phyloP scores from a whole-genome alignment of 1,140 invertebrate genomes.

The Anoplolepis gracilipes region DNA sequence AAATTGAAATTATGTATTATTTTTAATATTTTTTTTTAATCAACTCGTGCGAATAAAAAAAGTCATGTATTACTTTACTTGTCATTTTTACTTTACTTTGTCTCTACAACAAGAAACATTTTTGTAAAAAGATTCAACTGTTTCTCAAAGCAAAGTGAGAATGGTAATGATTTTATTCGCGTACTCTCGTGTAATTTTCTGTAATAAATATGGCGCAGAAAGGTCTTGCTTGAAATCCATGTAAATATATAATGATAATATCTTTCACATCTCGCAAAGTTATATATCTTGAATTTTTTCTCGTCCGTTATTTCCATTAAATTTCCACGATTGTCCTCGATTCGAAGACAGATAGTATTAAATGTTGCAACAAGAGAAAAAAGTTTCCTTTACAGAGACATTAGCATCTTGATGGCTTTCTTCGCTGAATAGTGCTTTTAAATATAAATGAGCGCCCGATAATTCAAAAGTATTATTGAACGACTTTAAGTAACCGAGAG shows the following conservation, averaged over 20 bases:
- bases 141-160: background rate
- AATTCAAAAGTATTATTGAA: slow-evolving; percentile 15
- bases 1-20: background rate
- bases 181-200: background rate
- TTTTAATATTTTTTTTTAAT: background rate
- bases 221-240: background rate
- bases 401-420: background rate
- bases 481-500: background rate
- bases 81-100: slow-evolving; percentile 24
- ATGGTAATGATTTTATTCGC: background rate
- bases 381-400: background rate
- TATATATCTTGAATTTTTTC: background rate
- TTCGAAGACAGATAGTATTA: slow-evolving; percentile 6
- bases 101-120: background rate
- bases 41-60: background rate
- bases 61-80: background rate
- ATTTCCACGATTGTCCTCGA: slow-evolving; percentile 18
- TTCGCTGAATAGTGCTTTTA: background rate
- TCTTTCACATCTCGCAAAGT: slow-evolving; percentile 1
- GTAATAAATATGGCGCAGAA: slow-evolving; percentile 10
- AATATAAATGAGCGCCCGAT: slow-evolving; percentile 18
- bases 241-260: slow-evolving; percentile 24
- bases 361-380: slow-evolving; percentile 32
- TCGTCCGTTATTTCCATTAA: slow-evolving; percentile 27
- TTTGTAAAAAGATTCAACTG: background rate